Evolutionary conservation across 2,113 vertebrate genomes (phyloP).

Genomic region (Cheirogaleus medius): DNA sequence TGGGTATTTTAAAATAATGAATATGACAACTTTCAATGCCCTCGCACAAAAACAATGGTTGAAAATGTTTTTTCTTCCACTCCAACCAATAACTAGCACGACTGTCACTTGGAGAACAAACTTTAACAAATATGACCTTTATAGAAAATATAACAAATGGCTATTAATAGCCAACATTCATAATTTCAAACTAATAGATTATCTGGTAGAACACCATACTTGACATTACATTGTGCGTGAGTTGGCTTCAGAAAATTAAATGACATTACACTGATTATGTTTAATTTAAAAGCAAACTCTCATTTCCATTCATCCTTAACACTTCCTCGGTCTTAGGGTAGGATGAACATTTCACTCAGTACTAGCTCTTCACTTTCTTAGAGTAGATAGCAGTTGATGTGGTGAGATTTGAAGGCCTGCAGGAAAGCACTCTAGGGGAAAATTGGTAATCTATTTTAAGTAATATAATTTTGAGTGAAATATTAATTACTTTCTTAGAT

Average conservation of each 20-base stretch:
- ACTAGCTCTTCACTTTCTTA: neutral
- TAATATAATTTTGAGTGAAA: neutral
- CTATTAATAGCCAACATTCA: neutral
- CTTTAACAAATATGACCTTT: neutral
- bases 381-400: neutral
- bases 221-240: neutral
- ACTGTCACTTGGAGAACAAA: neutral
- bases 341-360: neutral
- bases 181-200: neutral
- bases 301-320: neutral
- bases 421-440: neutral
- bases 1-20: neutral
- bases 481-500: neutral
- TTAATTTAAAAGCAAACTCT: conserved; percentile 26
- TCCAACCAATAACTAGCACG: neutral
- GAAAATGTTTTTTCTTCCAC: neutral
- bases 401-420: neutral
- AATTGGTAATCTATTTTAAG: neutral
- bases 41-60: neutral
- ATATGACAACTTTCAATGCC: neutral
- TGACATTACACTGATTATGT: neutral
- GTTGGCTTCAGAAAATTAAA: neutral
- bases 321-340: neutral
- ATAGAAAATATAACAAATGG: neutral
- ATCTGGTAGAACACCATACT: neutral